phyloP scores from a whole-genome alignment of 2,797 vertebrate species.

The Eulemur mongoz region DNA sequence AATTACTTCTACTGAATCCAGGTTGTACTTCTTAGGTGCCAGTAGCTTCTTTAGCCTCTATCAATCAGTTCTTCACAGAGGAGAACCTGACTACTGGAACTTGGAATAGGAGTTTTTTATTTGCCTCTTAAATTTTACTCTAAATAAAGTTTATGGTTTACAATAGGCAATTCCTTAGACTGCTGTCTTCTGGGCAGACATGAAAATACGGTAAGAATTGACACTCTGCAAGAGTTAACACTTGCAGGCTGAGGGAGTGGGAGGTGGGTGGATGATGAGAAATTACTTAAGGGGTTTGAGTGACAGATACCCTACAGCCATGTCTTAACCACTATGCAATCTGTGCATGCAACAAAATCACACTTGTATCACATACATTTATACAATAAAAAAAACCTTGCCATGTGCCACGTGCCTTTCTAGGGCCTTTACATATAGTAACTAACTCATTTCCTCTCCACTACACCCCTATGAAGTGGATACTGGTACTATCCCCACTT shows the following conservation, averaged over 20 bases:
- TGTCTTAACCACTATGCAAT: neutral
- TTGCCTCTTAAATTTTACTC: conserved; percentile 6
- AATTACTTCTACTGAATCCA: neutral
- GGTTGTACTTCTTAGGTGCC: neutral
- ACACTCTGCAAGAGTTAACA: neutral
- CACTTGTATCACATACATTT: neutral
- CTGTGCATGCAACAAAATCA: neutral
- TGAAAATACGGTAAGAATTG: neutral
- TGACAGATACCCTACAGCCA: neutral
- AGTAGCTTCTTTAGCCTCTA: neutral
- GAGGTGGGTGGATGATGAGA: neutral
- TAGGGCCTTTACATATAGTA: neutral
- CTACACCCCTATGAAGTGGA: neutral
- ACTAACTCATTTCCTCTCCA: neutral
- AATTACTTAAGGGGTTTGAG: neutral
- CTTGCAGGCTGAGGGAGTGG: neutral
- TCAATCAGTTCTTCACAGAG: neutral
- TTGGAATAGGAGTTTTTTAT: neutral
- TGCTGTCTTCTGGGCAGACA: neutral
- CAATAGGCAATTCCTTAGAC: neutral
- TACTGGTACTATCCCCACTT: neutral
- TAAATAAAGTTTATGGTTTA: neutral
- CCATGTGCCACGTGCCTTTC: neutral
- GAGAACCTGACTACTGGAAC: neutral
- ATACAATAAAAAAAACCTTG: neutral